Percentiles rank a stretch among this genome's conserved stretches.
Conservation (phyloP, 2,113 vertebrate genomes). For the Rattus norvegicus region GRCr8 NC_086039.1:31093501-31094000, state of each 20-base stretch:
- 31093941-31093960: not conserved
- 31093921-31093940: not conserved
- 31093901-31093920: not conserved
- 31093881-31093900: not conserved
- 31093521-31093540: not conserved
- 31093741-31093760: constrained; percentile 6
- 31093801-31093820: not conserved
- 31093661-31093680: not conserved
- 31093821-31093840: not conserved
- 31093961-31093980: not conserved
- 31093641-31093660: not conserved
- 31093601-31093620: not conserved
- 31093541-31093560: not conserved
- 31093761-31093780: not conserved
- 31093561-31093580: not conserved
- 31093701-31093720: not conserved
- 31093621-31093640: not conserved
- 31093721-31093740: not conserved
- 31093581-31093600: not conserved
- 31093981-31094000: not conserved
- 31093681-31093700: not conserved
- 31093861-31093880: not conserved
- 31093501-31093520: not conserved
- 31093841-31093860: not conserved
- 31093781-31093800: not conserved